Percentiles rank a stretch among this genome's conserved stretches.
Evolutionary conservation across 2,113 vertebrate species (phyloP).

Genomic region (Alectura lathami): DNA sequence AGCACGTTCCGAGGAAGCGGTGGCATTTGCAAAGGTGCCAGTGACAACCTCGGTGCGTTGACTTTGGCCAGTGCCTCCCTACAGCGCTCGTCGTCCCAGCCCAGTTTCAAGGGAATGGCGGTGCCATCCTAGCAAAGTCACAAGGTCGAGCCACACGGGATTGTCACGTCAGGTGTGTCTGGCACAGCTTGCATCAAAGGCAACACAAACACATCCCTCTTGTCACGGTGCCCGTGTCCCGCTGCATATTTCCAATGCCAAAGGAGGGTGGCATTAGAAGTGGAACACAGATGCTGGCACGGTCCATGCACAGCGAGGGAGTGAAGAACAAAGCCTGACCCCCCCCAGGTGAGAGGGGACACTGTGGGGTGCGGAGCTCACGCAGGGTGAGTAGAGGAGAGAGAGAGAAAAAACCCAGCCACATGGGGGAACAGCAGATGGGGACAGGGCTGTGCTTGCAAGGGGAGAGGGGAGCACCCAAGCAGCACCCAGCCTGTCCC

Average conservation of each 20-base stretch:
- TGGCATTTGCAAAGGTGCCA: neutral
- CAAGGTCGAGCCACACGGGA: neutral
- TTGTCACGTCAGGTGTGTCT: too few relatives aligned
- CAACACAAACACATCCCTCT: neutral
- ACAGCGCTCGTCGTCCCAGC: too few relatives aligned
- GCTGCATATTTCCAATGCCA: neutral
- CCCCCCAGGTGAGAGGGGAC: neutral
- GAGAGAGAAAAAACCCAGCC: neutral
- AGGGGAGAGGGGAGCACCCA: neutral
- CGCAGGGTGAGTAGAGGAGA: neutral
- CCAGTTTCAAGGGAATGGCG: fast-evolving
- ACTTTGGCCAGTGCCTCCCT: neutral
- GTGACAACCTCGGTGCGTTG: neutral
- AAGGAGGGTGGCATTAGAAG: neutral
- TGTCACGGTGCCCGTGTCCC: too few relatives aligned
- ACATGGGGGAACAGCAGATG: neutral
- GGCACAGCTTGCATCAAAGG: neutral
- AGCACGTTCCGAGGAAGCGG: neutral
- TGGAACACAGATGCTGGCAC: neutral
- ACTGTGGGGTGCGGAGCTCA: neutral
- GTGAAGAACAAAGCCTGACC: neutral
- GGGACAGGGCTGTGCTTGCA: too few relatives aligned
- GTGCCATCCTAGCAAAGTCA: fast-evolving
- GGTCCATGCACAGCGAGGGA: neutral
- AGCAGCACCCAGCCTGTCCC: neutral